A percentile compares a stretch with the other conserved stretches of the same genome.
Evolutionary conservation across 2,797 vertebrate genomes (phyloP).

Genomic region (Pterois miles): DNA sequence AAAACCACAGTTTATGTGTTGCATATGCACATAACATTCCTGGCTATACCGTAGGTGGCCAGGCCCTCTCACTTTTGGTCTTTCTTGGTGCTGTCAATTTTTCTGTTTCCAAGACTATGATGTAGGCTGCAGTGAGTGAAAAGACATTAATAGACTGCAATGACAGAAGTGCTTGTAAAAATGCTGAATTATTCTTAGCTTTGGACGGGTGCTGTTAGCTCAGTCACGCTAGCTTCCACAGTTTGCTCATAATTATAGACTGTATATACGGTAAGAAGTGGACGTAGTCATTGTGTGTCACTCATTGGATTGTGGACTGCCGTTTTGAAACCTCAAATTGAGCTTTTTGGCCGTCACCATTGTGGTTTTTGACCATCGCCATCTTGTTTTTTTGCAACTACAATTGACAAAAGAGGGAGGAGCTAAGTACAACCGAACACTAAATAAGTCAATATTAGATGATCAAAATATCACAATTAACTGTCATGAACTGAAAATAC

Average conservation of each 20-base stretch:
- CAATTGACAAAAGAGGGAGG: too few species aligned
- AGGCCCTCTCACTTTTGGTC: not conserved
- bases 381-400: too few species aligned
- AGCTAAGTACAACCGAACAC: too few species aligned
- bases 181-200: not conserved
- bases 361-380: too few species aligned
- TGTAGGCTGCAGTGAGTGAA: not conserved
- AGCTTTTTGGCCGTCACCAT: too few species aligned
- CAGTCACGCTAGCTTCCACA: not conserved
- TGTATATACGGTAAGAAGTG: too few species aligned
- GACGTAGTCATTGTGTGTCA: rapidly evolving
- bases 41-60: not conserved
- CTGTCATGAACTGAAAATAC: too few species aligned
- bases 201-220: not conserved
- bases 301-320: too few species aligned
- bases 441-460: too few species aligned
- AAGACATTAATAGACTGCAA: not conserved
- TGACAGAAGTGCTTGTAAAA: not conserved
- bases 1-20: not conserved
- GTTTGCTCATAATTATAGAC: not conserved
- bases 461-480: rapidly evolving
- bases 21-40: not conserved
- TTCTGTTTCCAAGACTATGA: not conserved
- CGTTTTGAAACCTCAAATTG: too few species aligned
- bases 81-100: not conserved